Base-by-base conservation (phyloP, 2,113 vertebrate genomes). In the Myodes glareolus region DNA sequence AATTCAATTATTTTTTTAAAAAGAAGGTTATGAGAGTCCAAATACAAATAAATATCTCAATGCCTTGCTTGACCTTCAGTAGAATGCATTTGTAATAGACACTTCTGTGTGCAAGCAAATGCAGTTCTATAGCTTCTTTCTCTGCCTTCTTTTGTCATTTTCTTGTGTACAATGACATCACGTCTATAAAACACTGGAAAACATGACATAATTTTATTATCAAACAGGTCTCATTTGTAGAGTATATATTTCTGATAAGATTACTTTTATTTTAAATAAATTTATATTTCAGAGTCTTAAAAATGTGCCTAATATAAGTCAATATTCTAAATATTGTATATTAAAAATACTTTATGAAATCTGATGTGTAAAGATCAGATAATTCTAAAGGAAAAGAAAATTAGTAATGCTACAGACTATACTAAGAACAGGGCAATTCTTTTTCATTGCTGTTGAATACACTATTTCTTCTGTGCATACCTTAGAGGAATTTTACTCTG, bases 401-500 rank as follows among this genome's bases (percentile, higher is more conserved):
- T 85, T 70, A 70, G 70, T n/a, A 95, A 29, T 90, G 27, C 0
- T n/a, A 76, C 11, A 91, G 6, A 76, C 55, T 88, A 42, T 89
- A 87, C 33, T 45, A 63, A 91, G 17, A 25, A 11, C 14, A 3
- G 50, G 7, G 88, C 13, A 14, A 0, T 3, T 95, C 52, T 6
- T 82, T 50, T 42, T 91, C 94, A 27, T 77, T 58, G 8, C 2
- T 55, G 65, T 97, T 94, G 2, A 1, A 84, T 90, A 33, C 0
- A 88, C 93, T 92, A 65, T 96, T 93, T 52, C 33, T 98, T 75
- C 42, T 98, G 52, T 72, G 97, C 88, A 95, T 25, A 97, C 85
- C 88, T 97, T 97, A 97, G 85, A 97, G 68, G 95, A 88, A 96
- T 87, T 91, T 98, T 81, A 97, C 67, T 96, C 73, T 95, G 82